A percentile compares a stretch with the other conserved stretches of the same genome.
Evolutionary conservation across 2,888 invertebrate species (phyloP).

Genomic region (Eristalis arbustorum): DNA sequence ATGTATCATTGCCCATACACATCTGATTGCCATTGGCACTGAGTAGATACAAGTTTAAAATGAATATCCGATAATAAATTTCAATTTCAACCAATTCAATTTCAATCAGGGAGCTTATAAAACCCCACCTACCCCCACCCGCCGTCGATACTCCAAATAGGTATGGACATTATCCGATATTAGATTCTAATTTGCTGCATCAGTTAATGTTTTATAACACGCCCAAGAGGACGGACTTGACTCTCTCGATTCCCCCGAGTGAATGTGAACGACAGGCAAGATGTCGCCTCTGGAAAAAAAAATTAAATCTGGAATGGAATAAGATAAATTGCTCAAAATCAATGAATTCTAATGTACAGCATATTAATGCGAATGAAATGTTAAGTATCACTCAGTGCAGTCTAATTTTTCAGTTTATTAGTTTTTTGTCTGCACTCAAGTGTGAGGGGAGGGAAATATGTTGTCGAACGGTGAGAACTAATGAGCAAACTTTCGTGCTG

Average conservation of each 20-base stretch:
- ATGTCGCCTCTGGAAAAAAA: background rate
- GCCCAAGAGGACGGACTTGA: background rate
- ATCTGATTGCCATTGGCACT: background rate
- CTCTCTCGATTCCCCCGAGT: too few species aligned
- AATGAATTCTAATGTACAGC: too few species aligned
- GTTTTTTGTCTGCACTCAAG: too few species aligned
- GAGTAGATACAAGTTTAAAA: background rate
- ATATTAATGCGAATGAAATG: too few species aligned
- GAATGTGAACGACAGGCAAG: background rate
- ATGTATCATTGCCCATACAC: background rate
- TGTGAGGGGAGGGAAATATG: too few species aligned
- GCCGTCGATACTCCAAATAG: background rate
- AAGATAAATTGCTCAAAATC: too few species aligned
- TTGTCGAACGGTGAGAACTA: too few species aligned
- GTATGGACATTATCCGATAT: conserved; percentile 1
- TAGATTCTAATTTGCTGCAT: conserved; percentile 7
- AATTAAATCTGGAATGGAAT: background rate
- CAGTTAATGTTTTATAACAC: background rate
- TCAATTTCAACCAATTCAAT: conserved; percentile 9
- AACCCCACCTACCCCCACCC: background rate
- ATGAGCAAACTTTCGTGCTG: too few species aligned
- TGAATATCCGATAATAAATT: background rate
- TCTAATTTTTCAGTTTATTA: too few species aligned
- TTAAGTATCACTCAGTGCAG: too few species aligned
- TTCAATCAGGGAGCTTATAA: conserved; percentile 1